Base-by-base conservation (phyloP, 2,113 vertebrate species). In the Lepus europaeus region DNA sequence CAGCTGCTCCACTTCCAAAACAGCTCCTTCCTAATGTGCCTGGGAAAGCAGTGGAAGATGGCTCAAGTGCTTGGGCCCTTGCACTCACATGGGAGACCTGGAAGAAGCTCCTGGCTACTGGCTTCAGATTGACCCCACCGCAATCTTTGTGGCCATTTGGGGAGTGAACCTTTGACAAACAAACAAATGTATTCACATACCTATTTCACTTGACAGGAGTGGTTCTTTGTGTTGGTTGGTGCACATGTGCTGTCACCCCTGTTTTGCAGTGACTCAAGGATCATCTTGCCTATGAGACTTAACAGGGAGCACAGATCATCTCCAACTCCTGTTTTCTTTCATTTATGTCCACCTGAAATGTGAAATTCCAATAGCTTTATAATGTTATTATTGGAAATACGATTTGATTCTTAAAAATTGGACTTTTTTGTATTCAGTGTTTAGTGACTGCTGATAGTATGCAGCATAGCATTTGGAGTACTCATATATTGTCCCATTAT, bases 301-400 rank as follows among this genome's bases (percentile, higher is more conserved):
- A 72, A 51, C 56, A 78, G 68, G n/a, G 56, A 86, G 29, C 14
- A 66, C 13, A 82, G n/a, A 45, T 29, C 12, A 59, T 90, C 56
- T 86, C 29, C 76, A 61, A 91, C 27, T 88, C 66, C 61, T 90
- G 4, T 89, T 87, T 82, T 49, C 25, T 73, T 73, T 76, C 29
- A 33, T 1, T 78, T 90, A 23, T 68, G 20, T 78, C 79, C 45
- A 9, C 73, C 16, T 74, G 49, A 72, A 94, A 81, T 56, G 39
- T 66, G 79, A 89, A 85, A 13, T 73, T 69, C 90, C 11, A 39
- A 0, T 82, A 31, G 61, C 73, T 70, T 91, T 70, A 69, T 33
- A 79, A 13, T 89, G n/a, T 29, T 68, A 1, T 93, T 95, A n/a
- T 63, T 59, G 22, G 51, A 20, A 87, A 20, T 91, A 82, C 33